Conservation (phyloP, 2,113 vertebrate genomes). For the Oreochromis niloticus region DNA sequence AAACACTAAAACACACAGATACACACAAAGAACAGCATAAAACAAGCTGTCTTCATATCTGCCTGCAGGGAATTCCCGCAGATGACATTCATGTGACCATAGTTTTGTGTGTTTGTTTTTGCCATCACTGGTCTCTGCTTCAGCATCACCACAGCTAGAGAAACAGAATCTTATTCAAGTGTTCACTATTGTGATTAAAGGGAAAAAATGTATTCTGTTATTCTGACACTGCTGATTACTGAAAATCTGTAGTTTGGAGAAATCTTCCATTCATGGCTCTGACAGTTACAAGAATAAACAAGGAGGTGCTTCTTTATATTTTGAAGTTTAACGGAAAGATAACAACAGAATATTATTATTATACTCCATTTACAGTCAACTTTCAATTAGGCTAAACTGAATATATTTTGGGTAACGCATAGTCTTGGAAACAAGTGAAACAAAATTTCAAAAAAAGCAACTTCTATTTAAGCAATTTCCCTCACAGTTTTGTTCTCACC, state of each 20-base stretch:
- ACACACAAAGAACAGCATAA: background rate
- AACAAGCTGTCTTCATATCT: background rate
- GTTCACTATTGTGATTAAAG: background rate
- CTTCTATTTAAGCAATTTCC: background rate
- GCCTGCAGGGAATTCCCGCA: background rate
- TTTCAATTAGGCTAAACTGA: background rate
- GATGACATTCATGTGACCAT: background rate
- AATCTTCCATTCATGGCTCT: background rate
- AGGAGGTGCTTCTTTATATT: background rate
- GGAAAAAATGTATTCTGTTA: background rate
- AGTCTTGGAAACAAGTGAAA: background rate
- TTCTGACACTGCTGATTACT: constrained; percentile 1
- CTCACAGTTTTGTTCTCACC: constrained; percentile 23
- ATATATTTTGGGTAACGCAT: accelerated
- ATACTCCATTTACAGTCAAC: background rate
- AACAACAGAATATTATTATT: background rate
- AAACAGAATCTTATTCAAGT: constrained; percentile 2
- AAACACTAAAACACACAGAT: background rate
- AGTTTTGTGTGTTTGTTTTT: background rate
- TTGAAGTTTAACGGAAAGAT: background rate
- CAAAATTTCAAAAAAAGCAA: accelerated
- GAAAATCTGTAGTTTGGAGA: background rate
- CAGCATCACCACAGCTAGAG: background rate
- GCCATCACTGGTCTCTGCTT: background rate
- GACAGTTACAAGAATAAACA: background rate